A percentile compares a stretch with the other conserved stretches of the same genome.
phyloP scores from a whole-genome alignment of 2,113 vertebrate genomes.

The Corythornis cristatus region DNA sequence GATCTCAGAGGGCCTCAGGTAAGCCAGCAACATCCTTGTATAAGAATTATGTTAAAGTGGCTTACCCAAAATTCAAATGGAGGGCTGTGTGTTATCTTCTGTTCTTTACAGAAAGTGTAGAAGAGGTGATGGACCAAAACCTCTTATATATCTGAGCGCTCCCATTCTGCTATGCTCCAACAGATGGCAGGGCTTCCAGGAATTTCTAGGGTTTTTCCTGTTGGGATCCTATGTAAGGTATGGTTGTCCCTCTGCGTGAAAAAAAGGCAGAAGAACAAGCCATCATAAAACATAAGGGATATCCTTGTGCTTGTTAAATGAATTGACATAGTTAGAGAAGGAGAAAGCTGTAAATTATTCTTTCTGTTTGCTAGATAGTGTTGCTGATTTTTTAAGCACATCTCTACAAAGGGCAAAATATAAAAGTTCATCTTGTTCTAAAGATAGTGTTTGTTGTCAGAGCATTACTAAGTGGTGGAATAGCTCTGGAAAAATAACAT shows the following conservation, averaged over 20 bases:
- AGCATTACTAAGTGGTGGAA: not conserved
- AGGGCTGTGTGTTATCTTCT: constrained; percentile 58
- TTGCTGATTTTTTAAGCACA: not conserved
- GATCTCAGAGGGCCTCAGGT: constrained; percentile 55
- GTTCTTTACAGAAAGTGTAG: constrained; percentile 55
- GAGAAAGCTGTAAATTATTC: not conserved
- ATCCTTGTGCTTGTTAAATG: constrained; percentile 2
- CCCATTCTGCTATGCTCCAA: constrained; percentile 56
- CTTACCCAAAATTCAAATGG: constrained; percentile 59
- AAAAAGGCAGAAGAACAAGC: constrained; percentile 64
- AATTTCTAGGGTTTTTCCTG: constrained; percentile 70
- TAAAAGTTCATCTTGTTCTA: not conserved
- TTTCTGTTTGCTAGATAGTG: not conserved
- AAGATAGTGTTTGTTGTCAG: not conserved
- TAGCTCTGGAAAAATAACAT: not conserved
- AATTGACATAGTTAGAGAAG: not conserved
- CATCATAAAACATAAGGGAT: constrained; percentile 45
- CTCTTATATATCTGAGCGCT: constrained; percentile 36
- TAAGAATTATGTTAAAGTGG: constrained; percentile 50
- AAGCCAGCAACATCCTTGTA: constrained; percentile 58
- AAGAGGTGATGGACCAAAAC: constrained; percentile 43
- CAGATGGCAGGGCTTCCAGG: constrained; percentile 54
- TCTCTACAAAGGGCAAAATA: not conserved
- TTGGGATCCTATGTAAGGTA: constrained; percentile 53
- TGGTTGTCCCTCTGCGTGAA: constrained; percentile 60